Evolutionary conservation across 2,113 vertebrate species (phyloP), one percentile per base, ranked within the genome.

Genomic region (Vireo altiloquus): DNA sequence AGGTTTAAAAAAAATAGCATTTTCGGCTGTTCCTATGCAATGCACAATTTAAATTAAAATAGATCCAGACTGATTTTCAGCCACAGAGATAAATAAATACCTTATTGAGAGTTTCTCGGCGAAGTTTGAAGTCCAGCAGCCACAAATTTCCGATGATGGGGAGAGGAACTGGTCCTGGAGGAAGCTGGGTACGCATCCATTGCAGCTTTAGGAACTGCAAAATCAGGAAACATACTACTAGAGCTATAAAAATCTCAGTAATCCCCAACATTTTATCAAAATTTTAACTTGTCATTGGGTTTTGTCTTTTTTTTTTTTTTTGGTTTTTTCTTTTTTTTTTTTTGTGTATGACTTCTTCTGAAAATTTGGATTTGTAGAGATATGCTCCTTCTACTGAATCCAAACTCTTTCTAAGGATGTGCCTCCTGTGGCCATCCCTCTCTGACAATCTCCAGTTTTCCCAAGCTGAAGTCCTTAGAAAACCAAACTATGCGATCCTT

Each of bases 121-220:
- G 96, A 47, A 98, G 94, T 91, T 61, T 94, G 91, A 98, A 98
- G 71, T 87, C 74, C 30, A 97, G 77, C 53, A 97, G 97, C 97
- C 97, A 96, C 50, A 97, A 33, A 66, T 97, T 98, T 75, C 97
- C 98, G 0, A 97, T 76, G 90, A 98, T 6, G 27, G 97, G 98
- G 11, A 98, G 56, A 4, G 97, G 95, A 76, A 35, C n/a, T 11
- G 96, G 97, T 71, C 98, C 97, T 25, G 97, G 95, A 76, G 97
- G 98, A 37, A 97, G 94, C 53, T 22, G 72, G 7, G n/a, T 90
- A 3, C 94, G 27, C 49, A 85, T 76, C 97, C 92, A 82, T 6
- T 94, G 95, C 61, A 96, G 57, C 81, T 81, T 97, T 17, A 95
- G 63, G 59, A 95, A 95, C 68, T 95, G 94, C 20, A 83, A 56